These are phyloP conservation scores for Zophobas atratus DNA, from an alignment of 1,140 invertebrate genomes.

Conservation along the genomic window DNA sequence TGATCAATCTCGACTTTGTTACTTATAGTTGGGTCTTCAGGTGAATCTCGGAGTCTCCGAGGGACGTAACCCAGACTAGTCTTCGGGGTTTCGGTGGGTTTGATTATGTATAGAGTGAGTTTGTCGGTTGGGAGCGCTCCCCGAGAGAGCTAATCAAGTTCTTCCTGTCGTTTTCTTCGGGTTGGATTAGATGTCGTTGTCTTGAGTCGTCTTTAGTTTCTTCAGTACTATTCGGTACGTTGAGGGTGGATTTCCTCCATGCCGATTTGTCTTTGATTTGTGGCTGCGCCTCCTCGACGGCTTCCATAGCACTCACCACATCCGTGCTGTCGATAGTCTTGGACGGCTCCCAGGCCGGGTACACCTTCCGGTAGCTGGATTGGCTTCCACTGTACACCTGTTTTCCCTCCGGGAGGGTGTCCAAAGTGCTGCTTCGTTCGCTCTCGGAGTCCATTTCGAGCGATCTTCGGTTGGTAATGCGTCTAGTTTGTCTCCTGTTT, in stretches of 20 bases:
- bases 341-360: conserved; percentile 85
- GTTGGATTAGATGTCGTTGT: conserved; percentile 68
- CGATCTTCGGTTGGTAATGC: conserved; percentile 80
- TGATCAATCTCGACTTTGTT: conserved; percentile 90
- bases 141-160: conserved; percentile 70
- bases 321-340: conserved; percentile 84
- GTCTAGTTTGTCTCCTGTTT: conserved; percentile 73
- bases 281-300: conserved; percentile 86
- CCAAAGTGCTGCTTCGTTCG: conserved; percentile 79
- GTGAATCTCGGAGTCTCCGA: conserved; percentile 60
- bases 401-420: conserved; percentile 80
- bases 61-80: conserved; percentile 11
- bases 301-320: conserved; percentile 87
- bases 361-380: conserved; percentile 75
- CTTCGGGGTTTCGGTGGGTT: conserved; percentile 66
- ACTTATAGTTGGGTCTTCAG: conserved; percentile 66
- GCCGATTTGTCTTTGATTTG: conserved; percentile 83
- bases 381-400: conserved; percentile 66
- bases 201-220: conserved; percentile 65
- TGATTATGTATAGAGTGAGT: conserved; percentile 77
- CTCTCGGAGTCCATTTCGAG: conserved; percentile 88
- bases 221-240: conserved; percentile 76
- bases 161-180: conserved; percentile 73
- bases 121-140: conserved; percentile 70
- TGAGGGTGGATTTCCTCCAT: conserved; percentile 82